Conservation (phyloP, 2,888 invertebrate genomes). For the Holacanthella duospinosa region DNA sequence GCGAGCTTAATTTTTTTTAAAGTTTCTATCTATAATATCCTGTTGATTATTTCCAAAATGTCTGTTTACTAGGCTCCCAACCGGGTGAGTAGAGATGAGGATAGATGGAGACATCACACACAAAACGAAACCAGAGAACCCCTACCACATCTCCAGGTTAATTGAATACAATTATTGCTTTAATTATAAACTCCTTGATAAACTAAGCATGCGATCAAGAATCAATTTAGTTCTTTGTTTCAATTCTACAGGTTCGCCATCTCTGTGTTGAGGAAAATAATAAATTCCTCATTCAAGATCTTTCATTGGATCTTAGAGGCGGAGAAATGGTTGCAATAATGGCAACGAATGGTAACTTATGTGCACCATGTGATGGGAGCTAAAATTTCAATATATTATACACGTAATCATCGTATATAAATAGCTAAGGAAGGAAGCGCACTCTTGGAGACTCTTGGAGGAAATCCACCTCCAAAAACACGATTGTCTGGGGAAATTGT, state of each 20-base stretch:
- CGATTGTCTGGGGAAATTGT: conserved; percentile 68
- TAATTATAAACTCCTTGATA: no score
- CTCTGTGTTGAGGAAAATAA: conserved; percentile 50
- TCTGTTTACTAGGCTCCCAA: no score
- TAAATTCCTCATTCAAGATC: conserved; percentile 54
- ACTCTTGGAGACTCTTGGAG: conserved; percentile 74
- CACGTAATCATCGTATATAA: conserved; percentile 18
- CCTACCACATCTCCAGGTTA: no score
- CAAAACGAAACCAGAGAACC: no score
- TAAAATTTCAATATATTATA: conserved; percentile 6
- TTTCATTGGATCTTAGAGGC: conserved; percentile 79
- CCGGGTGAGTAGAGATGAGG: no score
- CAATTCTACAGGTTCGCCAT: conserved; percentile 49
- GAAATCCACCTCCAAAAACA: conserved; percentile 54
- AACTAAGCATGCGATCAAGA: no score
- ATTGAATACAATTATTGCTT: no score
- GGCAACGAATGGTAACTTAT: conserved; percentile 54
- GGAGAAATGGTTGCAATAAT: conserved; percentile 83
- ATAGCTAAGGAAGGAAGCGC: conserved; percentile 70
- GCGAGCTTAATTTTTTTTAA: no score
- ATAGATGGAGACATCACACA: no score
- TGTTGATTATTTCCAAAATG: no score
- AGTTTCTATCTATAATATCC: no score
- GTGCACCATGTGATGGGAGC: no score
- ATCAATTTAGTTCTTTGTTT: not conserved